Evolutionary conservation across 2,888 invertebrate genomes (phyloP), one percentile per base, ranked within the genome.

Genomic region (Drosophila mimetica): DNA sequence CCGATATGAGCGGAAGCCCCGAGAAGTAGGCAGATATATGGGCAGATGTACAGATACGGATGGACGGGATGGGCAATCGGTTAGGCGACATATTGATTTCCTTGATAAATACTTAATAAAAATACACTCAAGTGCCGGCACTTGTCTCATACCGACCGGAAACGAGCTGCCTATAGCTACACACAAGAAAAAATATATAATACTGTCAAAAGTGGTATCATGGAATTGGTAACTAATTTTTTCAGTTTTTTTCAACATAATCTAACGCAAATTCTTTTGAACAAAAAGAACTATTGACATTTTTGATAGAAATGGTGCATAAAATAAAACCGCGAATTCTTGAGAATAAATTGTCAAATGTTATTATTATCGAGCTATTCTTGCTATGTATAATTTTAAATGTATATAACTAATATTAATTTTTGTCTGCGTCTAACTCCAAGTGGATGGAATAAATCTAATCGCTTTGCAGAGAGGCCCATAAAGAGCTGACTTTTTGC

Each of bases 71-170:
- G 53, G 54, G 34, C 50, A 71, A 55, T 54, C 63, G 66, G 61
- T 65, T 71, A 65, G 79, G 59, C 69, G 71, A 82, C 76, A 76
- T 82, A 79, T 85, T 82, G 79, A 80, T 80, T 82, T 80, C 74
- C 83, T 65, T 78, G 61, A 74, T 82, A 86, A 82, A 79, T 82
- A 82, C 83, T 76, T 70, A 65, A 86, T 76, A 80, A 86, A 80
- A 79, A 79, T 67, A 65, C 64, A 76, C 76, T 79, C 64, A 66
- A 73, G 76, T 76, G 69, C 63, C 59, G 61, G 58, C 59, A 59
- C 18, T 39, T 20, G 18, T 11, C 52, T 55, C 22, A 8, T 18
- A 18, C 52, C 60, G 14, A 28, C 61, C 60, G 60, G 60, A 60
- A 60, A 14, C 20, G 36, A 13, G n/a, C 2, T n/a, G n/a, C 13